These are phyloP conservation scores for Mungos mungo DNA, from an alignment of 2,113 vertebrate species.

Conservation along the genomic window DNA sequence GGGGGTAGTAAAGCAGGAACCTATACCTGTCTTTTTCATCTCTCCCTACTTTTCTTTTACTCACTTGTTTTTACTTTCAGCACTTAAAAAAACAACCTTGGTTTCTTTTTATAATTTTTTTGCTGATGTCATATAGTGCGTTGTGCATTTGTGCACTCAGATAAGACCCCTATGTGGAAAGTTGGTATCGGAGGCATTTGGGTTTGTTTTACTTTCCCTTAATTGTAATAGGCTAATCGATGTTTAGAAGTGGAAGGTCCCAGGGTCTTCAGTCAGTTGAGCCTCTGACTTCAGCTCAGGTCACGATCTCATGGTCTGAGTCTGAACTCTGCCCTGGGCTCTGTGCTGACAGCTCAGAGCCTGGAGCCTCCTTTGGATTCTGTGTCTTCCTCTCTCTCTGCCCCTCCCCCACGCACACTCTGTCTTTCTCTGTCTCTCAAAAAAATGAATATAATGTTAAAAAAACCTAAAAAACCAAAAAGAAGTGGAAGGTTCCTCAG, in stretches of 20 bases:
- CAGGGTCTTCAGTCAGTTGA: no score
- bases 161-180: background rate
- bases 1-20: background rate
- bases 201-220: background rate
- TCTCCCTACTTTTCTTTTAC: background rate
- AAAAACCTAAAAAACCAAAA: no score
- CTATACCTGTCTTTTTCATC: background rate
- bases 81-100: background rate
- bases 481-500: background rate
- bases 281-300: no score
- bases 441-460: no score
- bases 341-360: no score
- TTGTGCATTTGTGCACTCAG: background rate
- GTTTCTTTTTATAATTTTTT: background rate
- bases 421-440: no score
- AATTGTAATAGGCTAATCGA: background rate
- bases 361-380: no score
- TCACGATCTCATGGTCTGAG: no score
- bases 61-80: background rate
- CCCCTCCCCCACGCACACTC: no score
- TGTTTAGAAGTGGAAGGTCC: background rate
- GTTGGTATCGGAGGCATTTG: background rate
- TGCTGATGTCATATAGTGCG: background rate
- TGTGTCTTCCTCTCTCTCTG: no score
- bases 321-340: no score